Conservation (phyloP, 2,888 invertebrate species). For the Sacculina carcini region DNA sequence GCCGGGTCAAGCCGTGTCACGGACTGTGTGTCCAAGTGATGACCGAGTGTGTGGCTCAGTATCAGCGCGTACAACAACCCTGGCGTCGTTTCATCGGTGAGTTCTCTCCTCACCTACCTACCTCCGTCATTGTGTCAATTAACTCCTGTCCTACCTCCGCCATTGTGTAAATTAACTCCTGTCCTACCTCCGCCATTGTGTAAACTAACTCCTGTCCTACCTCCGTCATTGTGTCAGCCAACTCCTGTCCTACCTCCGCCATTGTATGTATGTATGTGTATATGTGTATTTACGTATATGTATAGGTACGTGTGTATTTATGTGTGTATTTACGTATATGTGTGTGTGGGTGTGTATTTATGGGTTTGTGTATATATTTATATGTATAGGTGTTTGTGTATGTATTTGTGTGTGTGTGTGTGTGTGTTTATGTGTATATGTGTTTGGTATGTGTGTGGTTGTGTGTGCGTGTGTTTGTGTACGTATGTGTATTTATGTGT, state of each 20-base stretch:
- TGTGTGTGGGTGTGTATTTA: too few species aligned
- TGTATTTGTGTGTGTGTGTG: too few species aligned
- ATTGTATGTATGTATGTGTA: too few species aligned
- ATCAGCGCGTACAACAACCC: slow-evolving; percentile 51
- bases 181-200: background rate
- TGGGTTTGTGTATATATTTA: slow-evolving; percentile 2
- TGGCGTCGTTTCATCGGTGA: slow-evolving; percentile 65
- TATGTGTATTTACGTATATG: slow-evolving; percentile 1
- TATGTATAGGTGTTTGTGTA: too few species aligned
- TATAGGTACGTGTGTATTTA: too few species aligned
- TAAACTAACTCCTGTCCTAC: background rate
- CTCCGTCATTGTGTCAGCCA: background rate
- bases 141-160: background rate
- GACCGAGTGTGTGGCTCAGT: slow-evolving; percentile 61
- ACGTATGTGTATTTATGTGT: too few species aligned
- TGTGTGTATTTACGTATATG: too few species aligned
- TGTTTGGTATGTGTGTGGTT: too few species aligned
- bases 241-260: background rate
- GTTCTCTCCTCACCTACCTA: slow-evolving; percentile 14
- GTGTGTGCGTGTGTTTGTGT: too few species aligned
- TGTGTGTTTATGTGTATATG: too few species aligned
- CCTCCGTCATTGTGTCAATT: background rate
- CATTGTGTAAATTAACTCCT: background rate
- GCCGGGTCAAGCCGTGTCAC: slow-evolving; percentile 39
- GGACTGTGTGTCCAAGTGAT: slow-evolving; percentile 72